Conservation (phyloP, 2,113 vertebrate species). For the Phaethornis superciliosus region DNA sequence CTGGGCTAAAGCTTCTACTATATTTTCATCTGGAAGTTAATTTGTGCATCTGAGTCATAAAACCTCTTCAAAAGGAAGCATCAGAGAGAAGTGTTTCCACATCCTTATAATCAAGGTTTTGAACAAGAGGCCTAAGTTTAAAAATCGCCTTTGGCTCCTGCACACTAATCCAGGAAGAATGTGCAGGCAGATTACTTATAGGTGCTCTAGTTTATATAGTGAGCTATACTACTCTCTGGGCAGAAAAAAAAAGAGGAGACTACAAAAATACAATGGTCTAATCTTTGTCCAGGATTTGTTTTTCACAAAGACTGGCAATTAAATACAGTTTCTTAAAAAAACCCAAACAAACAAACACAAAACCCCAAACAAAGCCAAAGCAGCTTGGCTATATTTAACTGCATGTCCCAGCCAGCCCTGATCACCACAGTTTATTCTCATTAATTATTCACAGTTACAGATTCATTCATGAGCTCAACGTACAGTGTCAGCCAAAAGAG, state of each 20-base stretch:
- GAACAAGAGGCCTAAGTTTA: background rate
- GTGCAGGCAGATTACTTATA: background rate
- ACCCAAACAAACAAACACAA: background rate
- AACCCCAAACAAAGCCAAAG: background rate
- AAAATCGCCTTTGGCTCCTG: background rate
- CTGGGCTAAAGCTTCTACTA: conserved; percentile 31
- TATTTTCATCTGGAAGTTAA: conserved; percentile 33
- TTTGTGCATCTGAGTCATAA: conserved; percentile 44
- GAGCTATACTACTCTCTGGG: background rate
- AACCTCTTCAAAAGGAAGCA: conserved; percentile 9
- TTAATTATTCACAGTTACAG: conserved; percentile 9
- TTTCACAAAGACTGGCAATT: background rate
- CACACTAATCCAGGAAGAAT: conserved; percentile 22
- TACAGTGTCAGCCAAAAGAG: background rate
- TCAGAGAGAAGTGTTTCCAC: conserved; percentile 13
- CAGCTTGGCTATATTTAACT: conserved; percentile 6
- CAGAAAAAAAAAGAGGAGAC: background rate
- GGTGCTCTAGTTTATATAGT: background rate
- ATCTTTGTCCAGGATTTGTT: background rate
- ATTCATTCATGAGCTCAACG: conserved; percentile 1
- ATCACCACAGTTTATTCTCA: background rate
- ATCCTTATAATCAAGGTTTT: conserved; percentile 7
- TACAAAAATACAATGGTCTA: background rate
- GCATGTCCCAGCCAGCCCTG: background rate
- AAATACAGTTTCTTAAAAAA: background rate